These are phyloP conservation scores for Apamea anceps DNA, from an alignment of 2,888 invertebrate species.

Conservation along the genomic window DNA sequence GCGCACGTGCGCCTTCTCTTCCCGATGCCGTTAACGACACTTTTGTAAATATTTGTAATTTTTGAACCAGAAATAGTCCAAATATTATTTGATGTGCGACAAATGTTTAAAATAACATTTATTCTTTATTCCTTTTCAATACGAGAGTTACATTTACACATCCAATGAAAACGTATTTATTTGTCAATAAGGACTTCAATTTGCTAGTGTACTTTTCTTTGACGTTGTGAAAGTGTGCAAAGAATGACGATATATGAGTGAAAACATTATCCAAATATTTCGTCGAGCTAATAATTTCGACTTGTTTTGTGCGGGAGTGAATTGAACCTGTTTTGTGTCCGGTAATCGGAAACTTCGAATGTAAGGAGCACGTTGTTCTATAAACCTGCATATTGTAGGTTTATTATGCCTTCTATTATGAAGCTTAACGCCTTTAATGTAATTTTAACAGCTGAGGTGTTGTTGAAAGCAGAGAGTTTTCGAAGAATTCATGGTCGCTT, in stretches of 20 bases:
- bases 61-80: conserved; percentile 79
- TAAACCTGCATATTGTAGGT: conserved; percentile 88
- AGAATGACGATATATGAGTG: conserved; percentile 80
- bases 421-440: conserved; percentile 74
- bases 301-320: conserved; percentile 83
- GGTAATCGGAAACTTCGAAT: conserved; percentile 79
- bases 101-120: conserved; percentile 74
- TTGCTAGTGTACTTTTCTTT: conserved; percentile 86
- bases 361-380: conserved; percentile 82
- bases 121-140: conserved; percentile 76
- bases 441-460: conserved; percentile 68
- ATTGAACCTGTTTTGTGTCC: conserved; percentile 78
- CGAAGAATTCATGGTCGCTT: conserved; percentile 63
- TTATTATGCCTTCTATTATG: conserved; percentile 75
- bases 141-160: conserved; percentile 67
- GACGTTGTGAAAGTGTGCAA: conserved; percentile 86
- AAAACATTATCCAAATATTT: conserved; percentile 78
- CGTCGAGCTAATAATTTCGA: conserved; percentile 77
- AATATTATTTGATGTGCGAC: conserved; percentile 79
- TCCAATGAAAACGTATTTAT: conserved; percentile 76
- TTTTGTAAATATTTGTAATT: conserved; percentile 83
- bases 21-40: conserved; percentile 71
- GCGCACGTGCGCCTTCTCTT: conserved; percentile 81
- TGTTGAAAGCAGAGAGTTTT: conserved; percentile 65
- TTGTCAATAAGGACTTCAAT: conserved; percentile 83